These are phyloP conservation scores for Pseudomugil tenellus DNA, from an alignment of 2,797 vertebrate species.

Conservation along the genomic window DNA sequence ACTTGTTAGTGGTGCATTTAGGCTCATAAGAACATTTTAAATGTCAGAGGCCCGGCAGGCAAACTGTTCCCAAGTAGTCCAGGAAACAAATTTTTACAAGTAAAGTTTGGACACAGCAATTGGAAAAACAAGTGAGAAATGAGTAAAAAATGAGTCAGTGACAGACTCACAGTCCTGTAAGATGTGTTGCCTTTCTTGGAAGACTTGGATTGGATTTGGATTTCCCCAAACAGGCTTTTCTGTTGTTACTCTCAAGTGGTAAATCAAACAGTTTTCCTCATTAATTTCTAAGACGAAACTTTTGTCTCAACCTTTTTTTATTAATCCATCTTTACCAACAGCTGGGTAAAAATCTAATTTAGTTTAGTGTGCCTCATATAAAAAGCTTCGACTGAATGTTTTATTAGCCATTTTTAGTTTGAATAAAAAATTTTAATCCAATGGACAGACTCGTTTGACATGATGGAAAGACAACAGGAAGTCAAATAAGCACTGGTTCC, in stretches of 20 bases:
- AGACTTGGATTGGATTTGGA: slow-evolving; percentile 29
- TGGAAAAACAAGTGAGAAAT: slow-evolving; percentile 51
- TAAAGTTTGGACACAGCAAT: slow-evolving; percentile 54
- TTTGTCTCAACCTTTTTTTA: neutral
- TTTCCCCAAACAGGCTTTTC: slow-evolving; percentile 25
- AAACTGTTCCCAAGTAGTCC: slow-evolving; percentile 35
- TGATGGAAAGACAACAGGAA: too few relatives aligned
- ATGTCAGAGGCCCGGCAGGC: slow-evolving; percentile 10
- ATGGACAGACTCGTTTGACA: too few relatives aligned
- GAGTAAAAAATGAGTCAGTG: slow-evolving; percentile 39
- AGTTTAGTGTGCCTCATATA: neutral
- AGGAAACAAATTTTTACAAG: slow-evolving; percentile 58
- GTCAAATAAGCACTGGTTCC: too few relatives aligned
- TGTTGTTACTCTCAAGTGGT: slow-evolving; percentile 3
- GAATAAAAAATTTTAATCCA: too few relatives aligned
- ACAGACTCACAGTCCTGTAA: slow-evolving; percentile 8
- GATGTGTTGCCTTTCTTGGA: neutral
- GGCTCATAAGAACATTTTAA: slow-evolving; percentile 44
- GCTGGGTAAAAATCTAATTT: neutral
- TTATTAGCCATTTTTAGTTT: too few relatives aligned
- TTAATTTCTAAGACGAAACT: neutral
- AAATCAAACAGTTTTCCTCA: neutral
- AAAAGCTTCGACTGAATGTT: too few relatives aligned
- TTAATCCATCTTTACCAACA: neutral
- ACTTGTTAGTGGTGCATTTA: slow-evolving; percentile 13